Evolutionary conservation across 1,140 invertebrate genomes (phyloP).

Genomic region (Lethrus apterus): DNA sequence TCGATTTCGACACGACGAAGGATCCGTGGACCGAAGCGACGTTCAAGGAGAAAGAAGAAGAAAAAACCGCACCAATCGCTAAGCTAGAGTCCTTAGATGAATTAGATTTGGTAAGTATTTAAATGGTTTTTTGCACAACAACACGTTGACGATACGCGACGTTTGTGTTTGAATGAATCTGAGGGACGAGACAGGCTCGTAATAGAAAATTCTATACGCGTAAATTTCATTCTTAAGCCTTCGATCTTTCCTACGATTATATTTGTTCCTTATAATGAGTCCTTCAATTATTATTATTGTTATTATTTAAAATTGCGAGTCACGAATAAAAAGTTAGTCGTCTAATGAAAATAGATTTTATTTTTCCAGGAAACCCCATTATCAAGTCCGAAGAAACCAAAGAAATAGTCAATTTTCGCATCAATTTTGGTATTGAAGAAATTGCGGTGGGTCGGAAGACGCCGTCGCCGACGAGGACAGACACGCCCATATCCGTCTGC

Average conservation of each 20-base stretch:
- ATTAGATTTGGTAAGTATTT: slow-evolving; percentile 46
- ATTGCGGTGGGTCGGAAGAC: too few relatives aligned
- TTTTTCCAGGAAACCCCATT: slow-evolving; percentile 36
- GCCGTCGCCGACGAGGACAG: too few relatives aligned
- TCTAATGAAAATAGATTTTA: slow-evolving; percentile 9
- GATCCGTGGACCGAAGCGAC: slow-evolving; percentile 30
- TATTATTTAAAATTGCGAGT: too few relatives aligned
- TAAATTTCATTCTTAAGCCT: too few relatives aligned
- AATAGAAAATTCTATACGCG: too few relatives aligned
- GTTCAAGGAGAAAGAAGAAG: slow-evolving; percentile 30
- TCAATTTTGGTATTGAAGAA: too few relatives aligned
- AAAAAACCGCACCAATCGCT: slow-evolving; percentile 51
- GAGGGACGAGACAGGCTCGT: neutral
- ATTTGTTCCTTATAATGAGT: too few relatives aligned
- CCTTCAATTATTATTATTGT: too few relatives aligned
- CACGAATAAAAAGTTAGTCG: neutral
- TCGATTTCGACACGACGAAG: slow-evolving; percentile 34
- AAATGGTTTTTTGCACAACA: slow-evolving; percentile 7
- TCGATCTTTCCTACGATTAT: too few relatives aligned
- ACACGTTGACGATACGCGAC: too few relatives aligned
- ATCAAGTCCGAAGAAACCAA: slow-evolving; percentile 34
- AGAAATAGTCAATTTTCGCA: too few relatives aligned
- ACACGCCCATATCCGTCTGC: too few relatives aligned
- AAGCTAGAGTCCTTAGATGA: slow-evolving; percentile 60
- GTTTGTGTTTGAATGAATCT: neutral